Conservation (phyloP, 2,113 vertebrate genomes). For the Macheiramphus alcinus region DNA sequence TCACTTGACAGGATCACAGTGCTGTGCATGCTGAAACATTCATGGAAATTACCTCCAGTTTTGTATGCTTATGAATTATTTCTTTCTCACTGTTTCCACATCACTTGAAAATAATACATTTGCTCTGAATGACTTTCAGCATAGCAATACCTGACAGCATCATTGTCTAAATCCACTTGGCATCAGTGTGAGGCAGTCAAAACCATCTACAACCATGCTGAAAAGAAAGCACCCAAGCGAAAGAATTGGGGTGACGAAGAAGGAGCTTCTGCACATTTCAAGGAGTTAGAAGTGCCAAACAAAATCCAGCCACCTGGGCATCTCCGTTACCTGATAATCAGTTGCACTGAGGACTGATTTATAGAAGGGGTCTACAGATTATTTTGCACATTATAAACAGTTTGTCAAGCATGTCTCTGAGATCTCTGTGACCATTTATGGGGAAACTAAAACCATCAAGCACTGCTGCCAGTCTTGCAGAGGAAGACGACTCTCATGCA, state of each 20-base stretch:
- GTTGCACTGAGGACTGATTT: neutral
- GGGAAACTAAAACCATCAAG: neutral
- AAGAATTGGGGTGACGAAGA: neutral
- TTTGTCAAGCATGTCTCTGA: neutral
- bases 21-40: neutral
- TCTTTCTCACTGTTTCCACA: neutral
- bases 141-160: neutral
- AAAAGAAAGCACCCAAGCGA: neutral
- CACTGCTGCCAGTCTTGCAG: neutral
- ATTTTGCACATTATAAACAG: neutral
- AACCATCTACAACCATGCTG: neutral
- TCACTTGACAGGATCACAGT: neutral
- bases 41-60: neutral
- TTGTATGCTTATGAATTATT: neutral
- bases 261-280: neutral
- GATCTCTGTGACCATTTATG: neutral
- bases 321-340: neutral
- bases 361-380: neutral
- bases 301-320: rapidly evolving
- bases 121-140: neutral
- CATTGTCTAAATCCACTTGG: neutral
- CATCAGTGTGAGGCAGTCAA: neutral
- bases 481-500: neutral
- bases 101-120: neutral
- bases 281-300: neutral